These are phyloP conservation scores for Patella depressa DNA, from an alignment of 2,888 invertebrate species.

Conservation along the genomic window DNA sequence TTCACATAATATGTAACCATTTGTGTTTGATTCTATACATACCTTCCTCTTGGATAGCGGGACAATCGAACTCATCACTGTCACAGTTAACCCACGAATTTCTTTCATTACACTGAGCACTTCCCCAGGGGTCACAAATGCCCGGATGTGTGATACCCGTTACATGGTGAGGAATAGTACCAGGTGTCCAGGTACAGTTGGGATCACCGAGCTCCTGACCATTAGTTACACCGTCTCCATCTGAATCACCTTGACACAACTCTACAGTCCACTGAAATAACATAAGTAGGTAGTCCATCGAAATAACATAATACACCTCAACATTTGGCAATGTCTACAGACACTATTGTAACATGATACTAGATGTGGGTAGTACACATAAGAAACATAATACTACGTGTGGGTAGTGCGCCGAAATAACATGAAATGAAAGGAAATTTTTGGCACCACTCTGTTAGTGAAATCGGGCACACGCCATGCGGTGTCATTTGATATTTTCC, in stretches of 20 bases:
- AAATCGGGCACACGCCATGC: too few species aligned
- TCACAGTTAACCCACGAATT: slow-evolving; percentile 15
- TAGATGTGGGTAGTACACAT: too few species aligned
- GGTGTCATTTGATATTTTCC: too few species aligned
- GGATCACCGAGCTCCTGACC: slow-evolving; percentile 36
- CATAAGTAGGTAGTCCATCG: too few species aligned
- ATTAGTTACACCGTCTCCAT: slow-evolving; percentile 31
- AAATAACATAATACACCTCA: too few species aligned
- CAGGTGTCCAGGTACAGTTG: slow-evolving; percentile 25
- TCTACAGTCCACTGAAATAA: slow-evolving; percentile 27
- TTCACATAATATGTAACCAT: too few species aligned
- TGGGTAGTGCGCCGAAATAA: too few species aligned
- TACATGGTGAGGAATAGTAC: slow-evolving; percentile 2
- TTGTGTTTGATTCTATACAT: background rate
- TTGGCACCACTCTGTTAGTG: too few species aligned
- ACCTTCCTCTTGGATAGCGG: slow-evolving; percentile 26
- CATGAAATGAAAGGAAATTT: too few species aligned
- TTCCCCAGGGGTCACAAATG: slow-evolving; percentile 30
- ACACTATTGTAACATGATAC: too few species aligned
- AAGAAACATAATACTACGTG: too few species aligned
- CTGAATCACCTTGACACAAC: slow-evolving; percentile 29
- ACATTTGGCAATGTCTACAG: too few species aligned
- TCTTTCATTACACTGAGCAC: background rate
- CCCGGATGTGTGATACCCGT: slow-evolving; percentile 4
- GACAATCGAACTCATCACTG: slow-evolving; percentile 20